Evolutionary conservation across 2,888 invertebrate species (phyloP), one percentile per base, ranked within the genome.

Genomic region (Lottia scabra): DNA sequence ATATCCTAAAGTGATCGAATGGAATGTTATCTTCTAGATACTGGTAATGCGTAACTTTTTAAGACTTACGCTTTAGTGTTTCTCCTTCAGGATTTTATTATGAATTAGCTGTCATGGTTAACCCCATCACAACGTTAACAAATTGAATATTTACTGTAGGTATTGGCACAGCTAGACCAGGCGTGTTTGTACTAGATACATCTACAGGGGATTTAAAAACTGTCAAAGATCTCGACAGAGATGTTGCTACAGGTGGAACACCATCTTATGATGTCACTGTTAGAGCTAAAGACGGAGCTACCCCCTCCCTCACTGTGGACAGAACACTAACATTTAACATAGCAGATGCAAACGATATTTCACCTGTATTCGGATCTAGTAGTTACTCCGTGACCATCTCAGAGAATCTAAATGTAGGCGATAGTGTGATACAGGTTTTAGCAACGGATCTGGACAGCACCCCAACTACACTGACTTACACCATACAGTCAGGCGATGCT

Each of bases 221-320:
- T 16, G 30, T 63, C 13, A 63, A 44, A 44, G 12, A 19, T 27
- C 19, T 69, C 13, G 68, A 69, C n/a, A 45, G 63, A n/a, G 56
- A 56, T 23, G 63, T 27, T 26, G 63, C 23, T 2, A 56, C 56
- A 12, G 56, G 56, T 23, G 79, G 78, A 6, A 69, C 75, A 2
- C 70, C 75, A 5, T 78, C 77, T 62, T 83, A 80, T 73, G 77
- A 75, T 63, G 63, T 83, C 10, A 71, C 74, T 8, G 75, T 81
- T 8, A 45, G 66, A 19, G 80, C 79, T 1, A 46, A 69, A 12
- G 78, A 80, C 62, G 74, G 69, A 38, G 71, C 71, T 5, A 63
- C 68, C 1, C 65, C 75, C 0, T 16, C 75, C 8, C 38, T n/a
- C 75, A 78, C 12, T 19, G 65, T 23, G 76, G 46, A 56, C 16